These are phyloP conservation scores for Brachypalpus laphriformis DNA, from an alignment of 2,888 invertebrate genomes.

Conservation along the genomic window DNA sequence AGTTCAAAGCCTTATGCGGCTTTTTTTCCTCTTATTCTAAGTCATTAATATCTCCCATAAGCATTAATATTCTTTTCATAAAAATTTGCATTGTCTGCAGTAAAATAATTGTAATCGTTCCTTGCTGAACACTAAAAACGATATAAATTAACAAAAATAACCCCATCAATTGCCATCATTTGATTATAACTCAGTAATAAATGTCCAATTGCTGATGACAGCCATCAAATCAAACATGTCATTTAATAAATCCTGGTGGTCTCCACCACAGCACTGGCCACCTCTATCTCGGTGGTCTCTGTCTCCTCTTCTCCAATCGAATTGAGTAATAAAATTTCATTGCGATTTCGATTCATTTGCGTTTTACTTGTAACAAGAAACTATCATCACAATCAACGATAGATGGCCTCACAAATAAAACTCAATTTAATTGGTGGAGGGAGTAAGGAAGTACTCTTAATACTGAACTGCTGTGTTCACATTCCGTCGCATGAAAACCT, in stretches of 20 bases:
- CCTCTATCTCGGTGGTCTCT: slow-evolving; percentile 39
- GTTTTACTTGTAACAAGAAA: slow-evolving; percentile 62
- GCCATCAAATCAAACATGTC: slow-evolving; percentile 11
- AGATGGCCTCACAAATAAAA: slow-evolving; percentile 1
- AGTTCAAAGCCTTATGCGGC: no score
- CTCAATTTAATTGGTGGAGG: background rate
- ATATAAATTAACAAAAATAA: background rate
- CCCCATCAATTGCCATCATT: slow-evolving; percentile 1
- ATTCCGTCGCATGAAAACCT: slow-evolving; percentile 19
- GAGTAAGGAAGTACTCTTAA: slow-evolving; percentile 14
- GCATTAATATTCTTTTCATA: no score
- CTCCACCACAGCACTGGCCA: background rate
- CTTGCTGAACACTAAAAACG: background rate
- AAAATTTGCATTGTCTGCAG: no score
- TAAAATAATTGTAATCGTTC: background rate
- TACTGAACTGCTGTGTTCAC: background rate
- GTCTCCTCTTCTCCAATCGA: slow-evolving; percentile 19
- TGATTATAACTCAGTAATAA: slow-evolving; percentile 1
- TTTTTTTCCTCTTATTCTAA: no score
- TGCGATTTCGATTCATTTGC: slow-evolving; percentile 62
- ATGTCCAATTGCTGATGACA: background rate
- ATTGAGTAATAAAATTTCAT: slow-evolving; percentile 58
- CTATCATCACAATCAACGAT: slow-evolving; percentile 36
- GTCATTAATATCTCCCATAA: no score
- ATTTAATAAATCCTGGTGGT: slow-evolving; percentile 21